Percentiles rank a stretch among this genome's conserved stretches.
Conservation (phyloP, 1,140 invertebrate species). For the Lordiphosa clarofinis region DNA sequence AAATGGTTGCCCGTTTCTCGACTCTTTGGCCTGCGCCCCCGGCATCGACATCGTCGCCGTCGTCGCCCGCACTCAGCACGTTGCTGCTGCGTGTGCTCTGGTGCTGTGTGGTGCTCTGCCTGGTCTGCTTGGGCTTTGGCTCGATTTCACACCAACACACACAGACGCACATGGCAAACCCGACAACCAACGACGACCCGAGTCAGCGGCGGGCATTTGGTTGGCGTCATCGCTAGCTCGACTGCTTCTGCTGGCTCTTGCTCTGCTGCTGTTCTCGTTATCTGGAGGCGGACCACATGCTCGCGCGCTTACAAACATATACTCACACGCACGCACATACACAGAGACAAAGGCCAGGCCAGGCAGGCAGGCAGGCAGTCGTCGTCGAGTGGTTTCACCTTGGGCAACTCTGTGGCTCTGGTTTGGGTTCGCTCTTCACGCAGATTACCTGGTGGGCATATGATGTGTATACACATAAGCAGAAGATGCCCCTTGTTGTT, state of each 20-base stretch:
- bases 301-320: slow-evolving; percentile 25
- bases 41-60: slow-evolving; percentile 47
- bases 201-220: slow-evolving; percentile 47
- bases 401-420: slow-evolving; percentile 23
- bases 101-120: slow-evolving; percentile 33
- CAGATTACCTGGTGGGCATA: slow-evolving; percentile 19
- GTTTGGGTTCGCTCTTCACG: slow-evolving; percentile 17
- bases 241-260: slow-evolving; percentile 54
- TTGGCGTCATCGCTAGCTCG: slow-evolving; percentile 70
- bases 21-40: slow-evolving; percentile 49
- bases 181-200: slow-evolving; percentile 21
- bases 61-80: slow-evolving; percentile 44
- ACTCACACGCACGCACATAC: slow-evolving; percentile 20
- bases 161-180: slow-evolving; percentile 10
- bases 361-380: slow-evolving; percentile 24
- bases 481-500: neutral
- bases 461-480: neutral
- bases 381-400: slow-evolving; percentile 55
- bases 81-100: slow-evolving; percentile 53
- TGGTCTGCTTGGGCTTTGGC: slow-evolving; percentile 69
- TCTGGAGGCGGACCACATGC: slow-evolving; percentile 73
- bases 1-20: slow-evolving; percentile 58
- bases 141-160: slow-evolving; percentile 56
- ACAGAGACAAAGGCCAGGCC: slow-evolving; percentile 33
- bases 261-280: slow-evolving; percentile 46